Evolutionary conservation across 1,140 invertebrate species (phyloP).

Genomic region (Magallana ariakensis): DNA sequence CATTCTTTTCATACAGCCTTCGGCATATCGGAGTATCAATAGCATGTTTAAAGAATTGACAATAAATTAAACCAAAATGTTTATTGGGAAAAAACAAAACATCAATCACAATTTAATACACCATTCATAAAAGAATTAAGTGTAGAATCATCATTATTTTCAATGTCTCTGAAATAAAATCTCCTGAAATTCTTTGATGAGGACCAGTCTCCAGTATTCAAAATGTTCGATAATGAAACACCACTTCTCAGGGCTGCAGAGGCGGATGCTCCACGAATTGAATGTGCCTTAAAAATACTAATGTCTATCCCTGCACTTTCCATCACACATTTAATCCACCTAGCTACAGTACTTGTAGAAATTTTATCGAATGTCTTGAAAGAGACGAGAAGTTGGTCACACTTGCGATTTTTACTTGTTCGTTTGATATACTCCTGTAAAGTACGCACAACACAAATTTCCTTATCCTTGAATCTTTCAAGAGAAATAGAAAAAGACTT

Average conservation of each 20-base stretch:
- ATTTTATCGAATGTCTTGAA: not conserved
- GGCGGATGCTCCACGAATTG: conserved; percentile 22
- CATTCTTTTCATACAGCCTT: not conserved
- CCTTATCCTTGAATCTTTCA: conserved; percentile 18
- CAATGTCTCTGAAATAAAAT: conserved; percentile 43
- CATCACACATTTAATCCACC: conserved; percentile 36
- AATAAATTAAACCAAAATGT: not conserved
- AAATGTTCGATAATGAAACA: not conserved
- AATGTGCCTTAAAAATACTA: conserved; percentile 29
- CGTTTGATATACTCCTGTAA: conserved; percentile 10
- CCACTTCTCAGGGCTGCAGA: not conserved
- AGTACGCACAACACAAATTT: conserved; percentile 35
- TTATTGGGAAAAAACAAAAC: not conserved
- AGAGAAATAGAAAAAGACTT: conserved; percentile 26
- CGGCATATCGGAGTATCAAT: not conserved
- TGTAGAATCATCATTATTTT: not conserved
- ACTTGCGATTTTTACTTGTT: not conserved
- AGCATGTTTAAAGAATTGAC: conserved; percentile 11
- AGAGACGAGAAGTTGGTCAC: conserved; percentile 8
- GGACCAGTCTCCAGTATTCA: conserved; percentile 26
- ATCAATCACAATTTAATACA: not conserved
- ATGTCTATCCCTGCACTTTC: conserved; percentile 2
- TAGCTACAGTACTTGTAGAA: conserved; percentile 22
- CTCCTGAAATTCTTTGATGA: not conserved
- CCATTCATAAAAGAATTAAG: not conserved